A percentile compares a stretch with the other conserved stretches of the same genome.
phyloP scores from a whole-genome alignment of 1,140 invertebrate genomes.

The Ericerus pela region DNA sequence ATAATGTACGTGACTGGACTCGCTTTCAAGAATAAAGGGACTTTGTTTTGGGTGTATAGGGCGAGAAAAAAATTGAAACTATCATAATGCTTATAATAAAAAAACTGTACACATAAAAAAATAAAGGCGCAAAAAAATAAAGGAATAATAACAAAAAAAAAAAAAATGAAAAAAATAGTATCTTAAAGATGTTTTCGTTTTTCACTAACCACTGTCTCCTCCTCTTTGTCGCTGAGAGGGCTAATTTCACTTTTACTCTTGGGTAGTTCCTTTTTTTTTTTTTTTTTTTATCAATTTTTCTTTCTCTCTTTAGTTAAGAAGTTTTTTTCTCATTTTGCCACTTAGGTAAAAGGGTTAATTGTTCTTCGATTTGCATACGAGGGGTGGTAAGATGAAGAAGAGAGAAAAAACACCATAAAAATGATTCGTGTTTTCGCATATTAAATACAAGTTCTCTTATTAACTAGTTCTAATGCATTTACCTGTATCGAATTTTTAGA shows the following conservation, averaged over 20 bases:
- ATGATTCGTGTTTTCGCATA: conserved; percentile 12
- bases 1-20: conserved; percentile 10
- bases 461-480: conserved; percentile 1
- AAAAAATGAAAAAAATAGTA: too few species aligned
- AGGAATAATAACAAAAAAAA: too few species aligned
- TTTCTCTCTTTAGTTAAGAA: too few species aligned
- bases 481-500: too few species aligned
- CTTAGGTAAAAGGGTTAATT: too few species aligned
- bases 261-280: too few species aligned
- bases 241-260: conserved; percentile 5
- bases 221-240: background rate
- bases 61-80: conserved; percentile 3
- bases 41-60: background rate
- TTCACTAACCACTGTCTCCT: background rate
- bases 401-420: background rate
- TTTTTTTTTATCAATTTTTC: too few species aligned
- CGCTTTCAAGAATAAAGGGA: background rate
- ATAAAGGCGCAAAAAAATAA: background rate
- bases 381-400: background rate
- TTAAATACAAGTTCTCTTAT: conserved; percentile 3
- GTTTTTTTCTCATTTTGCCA: too few species aligned
- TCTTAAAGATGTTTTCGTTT: conserved; percentile 1
- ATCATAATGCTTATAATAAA: too few species aligned
- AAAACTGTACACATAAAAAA: background rate
- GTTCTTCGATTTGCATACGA: conserved; percentile 2